Base-by-base conservation (phyloP, 2,797 vertebrate genomes). In the Podarcis siculus region DNA sequence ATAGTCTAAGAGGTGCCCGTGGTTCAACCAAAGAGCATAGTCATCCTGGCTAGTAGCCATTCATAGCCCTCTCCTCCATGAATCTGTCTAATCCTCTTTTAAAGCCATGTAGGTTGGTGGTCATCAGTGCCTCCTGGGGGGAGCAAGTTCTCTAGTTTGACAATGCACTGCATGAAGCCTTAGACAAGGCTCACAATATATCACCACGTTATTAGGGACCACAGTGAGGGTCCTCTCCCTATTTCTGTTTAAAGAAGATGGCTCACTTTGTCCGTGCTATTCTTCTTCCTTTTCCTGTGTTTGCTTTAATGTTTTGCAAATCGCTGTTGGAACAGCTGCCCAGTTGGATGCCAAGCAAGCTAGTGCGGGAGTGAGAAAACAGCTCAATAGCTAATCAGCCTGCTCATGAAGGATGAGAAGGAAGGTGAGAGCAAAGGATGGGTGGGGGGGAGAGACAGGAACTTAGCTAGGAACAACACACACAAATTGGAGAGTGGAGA, bases 271-370 rank as follows among this genome's bases (percentile, higher is more conserved):
- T 82, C 86, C 89, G 1, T 82, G 55, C 45, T 13, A 32, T 4
- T 32, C 4, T 86, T 25, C 23, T 7, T 5, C 64, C 19, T 17
- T 35, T 94, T 91, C 93, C 3, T 92, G 91, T 90, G 90, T 86
- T 89, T 93, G 73, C 83, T 92, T 93, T 94, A 92, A 95, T 90
- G 94, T 90, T 94, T 92, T 92, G 92, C 92, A 94, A 94, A 95
- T 92, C 91, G 90, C 78, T 86, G 83, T 89, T 93, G 91, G 91
- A 69, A 90, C 90, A 91, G 92, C 89, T 81, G 87, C 90, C 91
- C 94, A 94, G 87, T 92, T 95, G 92, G 93, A 95, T 90, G 90
- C 91, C 76, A 64, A 55, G 86, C 86, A 89, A 39, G 76, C 72
- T 90, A 92, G 90, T 66, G 90, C 92, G 92, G 76, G 78, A 86